A percentile compares a stretch with the other conserved stretches of the same genome.
phyloP scores from a whole-genome alignment of 2,113 vertebrate species.

The Cranoglanis bouderius region DNA sequence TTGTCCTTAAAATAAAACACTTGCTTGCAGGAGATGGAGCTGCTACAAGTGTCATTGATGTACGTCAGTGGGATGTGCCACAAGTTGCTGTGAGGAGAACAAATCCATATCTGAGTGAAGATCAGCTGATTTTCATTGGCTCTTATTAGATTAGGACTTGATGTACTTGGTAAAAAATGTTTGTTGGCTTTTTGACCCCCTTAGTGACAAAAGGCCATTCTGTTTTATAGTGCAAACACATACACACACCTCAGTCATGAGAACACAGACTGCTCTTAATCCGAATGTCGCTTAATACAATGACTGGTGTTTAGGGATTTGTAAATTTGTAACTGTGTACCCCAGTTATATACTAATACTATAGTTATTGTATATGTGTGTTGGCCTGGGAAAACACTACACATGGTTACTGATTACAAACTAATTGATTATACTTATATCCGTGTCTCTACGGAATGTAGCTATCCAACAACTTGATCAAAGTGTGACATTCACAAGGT shows the following conservation, averaged over 20 bases:
- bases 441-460: no score
- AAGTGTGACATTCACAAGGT: not conserved
- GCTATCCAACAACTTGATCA: no score
- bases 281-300: not conserved
- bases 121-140: constrained; percentile 67
- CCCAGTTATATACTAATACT: not conserved
- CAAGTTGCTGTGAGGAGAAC: constrained; percentile 66
- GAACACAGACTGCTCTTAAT: not conserved
- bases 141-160: not conserved
- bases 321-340: not conserved
- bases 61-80: constrained; percentile 92
- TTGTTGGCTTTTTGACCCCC: not conserved
- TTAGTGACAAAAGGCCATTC: not conserved
- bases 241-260: not conserved
- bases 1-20: constrained; percentile 78
- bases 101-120: constrained; percentile 25
- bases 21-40: constrained; percentile 65
- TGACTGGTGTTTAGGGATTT: not conserved
- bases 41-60: constrained; percentile 78
- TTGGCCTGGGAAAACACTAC: no score
- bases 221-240: not conserved
- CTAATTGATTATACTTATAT: not conserved
- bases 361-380: not conserved
- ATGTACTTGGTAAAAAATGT: not conserved
- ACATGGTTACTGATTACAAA: not conserved